phyloP scores from a whole-genome alignment of 2,113 vertebrate genomes.

The Ceratotherium simum region DNA sequence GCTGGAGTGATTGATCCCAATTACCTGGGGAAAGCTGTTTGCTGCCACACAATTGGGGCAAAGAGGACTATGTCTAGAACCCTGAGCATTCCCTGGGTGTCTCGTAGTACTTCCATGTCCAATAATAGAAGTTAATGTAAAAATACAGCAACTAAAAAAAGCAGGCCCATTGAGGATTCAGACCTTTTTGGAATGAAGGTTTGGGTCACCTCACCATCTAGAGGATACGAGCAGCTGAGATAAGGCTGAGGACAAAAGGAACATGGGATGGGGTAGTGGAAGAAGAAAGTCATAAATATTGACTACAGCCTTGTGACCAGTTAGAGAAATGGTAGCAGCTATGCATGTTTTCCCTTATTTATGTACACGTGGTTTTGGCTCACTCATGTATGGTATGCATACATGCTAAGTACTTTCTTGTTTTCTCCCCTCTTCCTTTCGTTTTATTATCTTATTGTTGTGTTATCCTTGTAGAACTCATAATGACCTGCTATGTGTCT shows the following conservation, averaged over 20 bases:
- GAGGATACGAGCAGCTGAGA: not conserved
- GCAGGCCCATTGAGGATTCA: not conserved
- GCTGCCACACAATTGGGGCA: not conserved
- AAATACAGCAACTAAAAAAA: not conserved
- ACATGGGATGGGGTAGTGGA: not conserved
- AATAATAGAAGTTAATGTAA: not conserved
- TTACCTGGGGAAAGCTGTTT: not conserved
- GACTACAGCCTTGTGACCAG: not conserved
- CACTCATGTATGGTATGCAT: not conserved
- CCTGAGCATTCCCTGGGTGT: not conserved
- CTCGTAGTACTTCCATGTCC: not conserved
- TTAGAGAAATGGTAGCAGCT: not conserved
- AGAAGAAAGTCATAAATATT: not conserved
- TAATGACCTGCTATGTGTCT: not conserved
- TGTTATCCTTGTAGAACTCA: not conserved
- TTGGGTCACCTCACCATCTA: not conserved
- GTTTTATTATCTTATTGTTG: not conserved
- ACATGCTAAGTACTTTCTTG: not conserved
- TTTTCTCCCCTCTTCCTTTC: not conserved
- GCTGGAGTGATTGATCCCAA: not conserved
- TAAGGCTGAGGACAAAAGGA: not conserved
- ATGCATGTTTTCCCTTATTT: not conserved
- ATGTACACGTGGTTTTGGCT: not conserved
- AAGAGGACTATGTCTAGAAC: not conserved
- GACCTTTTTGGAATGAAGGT: not conserved